phyloP scores from a whole-genome alignment of 2,113 vertebrate genomes.

The Sylvilagus bachmani region DNA sequence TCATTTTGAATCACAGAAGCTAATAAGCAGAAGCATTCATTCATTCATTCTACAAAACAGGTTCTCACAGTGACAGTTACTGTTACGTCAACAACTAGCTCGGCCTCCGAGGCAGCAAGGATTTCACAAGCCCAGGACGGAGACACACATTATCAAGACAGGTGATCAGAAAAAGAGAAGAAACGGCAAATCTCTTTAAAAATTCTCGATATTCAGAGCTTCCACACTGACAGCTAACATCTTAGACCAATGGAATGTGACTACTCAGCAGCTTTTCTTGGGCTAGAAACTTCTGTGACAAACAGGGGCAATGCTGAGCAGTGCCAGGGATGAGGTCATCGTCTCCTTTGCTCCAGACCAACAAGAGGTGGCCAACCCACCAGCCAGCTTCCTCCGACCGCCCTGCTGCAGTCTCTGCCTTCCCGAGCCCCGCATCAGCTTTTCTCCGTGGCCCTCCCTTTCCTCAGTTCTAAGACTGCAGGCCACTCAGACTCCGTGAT shows the following conservation, averaged over 20 bases:
- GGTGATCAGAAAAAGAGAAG: not conserved
- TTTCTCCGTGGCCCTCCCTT: not conserved
- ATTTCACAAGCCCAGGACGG: not conserved
- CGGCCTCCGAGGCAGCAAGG: not conserved
- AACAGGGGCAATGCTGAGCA: not conserved
- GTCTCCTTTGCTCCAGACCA: not conserved
- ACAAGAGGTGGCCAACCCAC: not conserved
- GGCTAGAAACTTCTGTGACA: conserved; percentile 3
- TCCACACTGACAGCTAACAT: not conserved
- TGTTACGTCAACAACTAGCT: not conserved
- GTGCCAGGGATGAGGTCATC: not conserved
- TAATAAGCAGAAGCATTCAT: conserved; percentile 46
- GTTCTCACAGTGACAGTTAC: not conserved
- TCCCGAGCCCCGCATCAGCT: not conserved
- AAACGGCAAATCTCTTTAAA: not conserved
- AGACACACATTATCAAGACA: not conserved
- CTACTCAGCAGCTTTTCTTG: not conserved
- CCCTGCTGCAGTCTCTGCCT: not conserved
- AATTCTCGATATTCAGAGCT: conserved; percentile 4
- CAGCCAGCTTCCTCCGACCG: not conserved
- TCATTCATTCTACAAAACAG: conserved; percentile 36
- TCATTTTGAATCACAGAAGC: conserved; percentile 28
- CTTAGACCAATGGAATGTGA: not conserved
- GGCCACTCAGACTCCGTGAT: not conserved
- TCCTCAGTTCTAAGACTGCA: not conserved